Evolutionary conservation across 2,113 vertebrate species (phyloP).

Genomic region (Phrynosoma platyrhinos): DNA sequence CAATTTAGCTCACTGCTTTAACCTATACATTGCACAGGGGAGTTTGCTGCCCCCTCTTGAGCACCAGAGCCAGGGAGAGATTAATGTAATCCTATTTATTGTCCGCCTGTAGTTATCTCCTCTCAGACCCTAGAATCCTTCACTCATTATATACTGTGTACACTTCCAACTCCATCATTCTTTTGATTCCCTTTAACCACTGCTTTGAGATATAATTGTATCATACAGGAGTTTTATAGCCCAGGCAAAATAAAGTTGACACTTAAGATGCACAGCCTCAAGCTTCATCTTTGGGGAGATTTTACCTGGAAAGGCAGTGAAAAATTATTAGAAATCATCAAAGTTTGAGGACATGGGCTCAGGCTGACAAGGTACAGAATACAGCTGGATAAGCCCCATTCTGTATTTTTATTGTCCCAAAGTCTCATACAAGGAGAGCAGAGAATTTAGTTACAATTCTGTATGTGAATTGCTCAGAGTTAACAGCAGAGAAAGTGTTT

Average conservation of each 20-base stretch:
- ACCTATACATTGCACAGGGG: conserved; percentile 42
- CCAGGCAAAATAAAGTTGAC: conserved; percentile 69
- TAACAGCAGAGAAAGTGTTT: too few relatives aligned
- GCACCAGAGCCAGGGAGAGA: conserved; percentile 25
- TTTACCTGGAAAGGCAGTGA: too few relatives aligned
- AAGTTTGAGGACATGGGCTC: conserved; percentile 36
- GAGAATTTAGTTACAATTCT: too few relatives aligned
- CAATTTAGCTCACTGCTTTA: conserved; percentile 35
- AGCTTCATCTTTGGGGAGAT: conserved; percentile 13
- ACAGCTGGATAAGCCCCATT: not conserved
- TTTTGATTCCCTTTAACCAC: conserved; percentile 44
- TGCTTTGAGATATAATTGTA: conserved; percentile 46
- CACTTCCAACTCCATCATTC: conserved; percentile 23
- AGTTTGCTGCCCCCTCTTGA: not conserved
- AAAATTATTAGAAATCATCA: too few relatives aligned
- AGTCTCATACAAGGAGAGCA: not conserved
- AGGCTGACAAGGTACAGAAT: not conserved
- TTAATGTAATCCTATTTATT: conserved; percentile 43
- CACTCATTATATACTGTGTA: not conserved
- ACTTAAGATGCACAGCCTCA: conserved; percentile 38
- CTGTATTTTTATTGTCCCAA: too few relatives aligned
- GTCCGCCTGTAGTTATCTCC: conserved; percentile 58
- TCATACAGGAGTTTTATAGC: conserved; percentile 58
- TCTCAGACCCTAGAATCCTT: conserved; percentile 36
- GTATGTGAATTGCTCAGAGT: too few relatives aligned